These are phyloP conservation scores for Rhadinocentrus ornatus DNA, from an alignment of 2,797 vertebrate species.

Conservation along the genomic window DNA sequence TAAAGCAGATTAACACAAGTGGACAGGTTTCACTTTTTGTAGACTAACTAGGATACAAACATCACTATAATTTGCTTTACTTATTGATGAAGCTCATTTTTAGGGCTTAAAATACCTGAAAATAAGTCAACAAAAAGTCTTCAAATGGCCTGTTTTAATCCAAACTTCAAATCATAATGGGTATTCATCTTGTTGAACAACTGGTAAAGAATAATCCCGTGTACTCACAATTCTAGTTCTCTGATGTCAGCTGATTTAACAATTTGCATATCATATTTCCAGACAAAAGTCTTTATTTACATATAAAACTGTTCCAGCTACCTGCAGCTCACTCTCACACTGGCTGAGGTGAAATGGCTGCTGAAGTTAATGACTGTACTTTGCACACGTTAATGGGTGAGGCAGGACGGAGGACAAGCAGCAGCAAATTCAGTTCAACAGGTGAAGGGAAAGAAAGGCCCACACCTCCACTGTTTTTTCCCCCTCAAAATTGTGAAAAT, in stretches of 20 bases:
- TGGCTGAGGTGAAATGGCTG: slow-evolving; percentile 41
- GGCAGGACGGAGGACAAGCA: slow-evolving; percentile 21
- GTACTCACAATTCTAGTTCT: background rate
- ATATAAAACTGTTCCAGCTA: background rate
- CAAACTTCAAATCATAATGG: background rate
- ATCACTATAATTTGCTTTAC: background rate
- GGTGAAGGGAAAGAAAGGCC: slow-evolving; percentile 30
- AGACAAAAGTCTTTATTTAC: background rate
- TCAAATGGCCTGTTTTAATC: background rate
- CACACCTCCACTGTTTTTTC: slow-evolving; percentile 18
- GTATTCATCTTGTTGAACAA: background rate
- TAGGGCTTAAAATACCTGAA: background rate
- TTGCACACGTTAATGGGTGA: slow-evolving; percentile 54
- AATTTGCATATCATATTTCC: background rate
- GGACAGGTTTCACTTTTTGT: too few species aligned
- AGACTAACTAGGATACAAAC: background rate
- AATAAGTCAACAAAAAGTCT: background rate
- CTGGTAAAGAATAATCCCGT: background rate
- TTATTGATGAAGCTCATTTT: too few species aligned
- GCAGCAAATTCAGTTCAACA: slow-evolving; percentile 40
- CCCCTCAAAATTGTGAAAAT: slow-evolving; percentile 21
- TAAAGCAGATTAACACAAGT: too few species aligned
- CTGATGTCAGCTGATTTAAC: background rate
- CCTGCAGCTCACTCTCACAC: slow-evolving; percentile 1
- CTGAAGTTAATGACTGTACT: slow-evolving; percentile 59